A percentile compares a stretch with the other conserved stretches of the same genome.
Conservation (phyloP, 64 coral and sea anemone species). For the Platygyra sinensis region DNA sequence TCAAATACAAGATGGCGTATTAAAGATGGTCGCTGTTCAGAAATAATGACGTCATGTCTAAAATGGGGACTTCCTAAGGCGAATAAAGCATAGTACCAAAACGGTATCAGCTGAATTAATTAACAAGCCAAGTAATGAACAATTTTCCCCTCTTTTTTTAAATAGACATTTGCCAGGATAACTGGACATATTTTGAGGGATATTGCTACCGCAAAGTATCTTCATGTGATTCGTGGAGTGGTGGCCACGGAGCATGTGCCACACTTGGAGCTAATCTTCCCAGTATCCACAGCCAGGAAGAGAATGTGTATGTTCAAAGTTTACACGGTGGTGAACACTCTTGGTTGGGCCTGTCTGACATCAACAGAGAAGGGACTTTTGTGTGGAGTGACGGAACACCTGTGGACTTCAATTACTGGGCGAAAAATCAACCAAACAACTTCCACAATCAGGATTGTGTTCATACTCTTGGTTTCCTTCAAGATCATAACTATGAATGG, state of each 20-base stretch:
- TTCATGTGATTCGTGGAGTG: conserved; percentile 45
- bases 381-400: conserved; percentile 12
- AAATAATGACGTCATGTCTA: no score
- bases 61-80: no score
- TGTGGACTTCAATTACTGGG: conserved; percentile 48
- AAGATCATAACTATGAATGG: conserved; percentile 24
- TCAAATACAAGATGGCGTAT: no score
- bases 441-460: conserved; percentile 40
- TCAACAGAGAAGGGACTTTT: conserved; percentile 34
- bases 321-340: conserved; percentile 1
- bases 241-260: neutral
- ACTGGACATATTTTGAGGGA: conserved; percentile 65
- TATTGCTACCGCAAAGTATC: conserved; percentile 23
- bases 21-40: no score
- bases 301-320: conserved; percentile 65
- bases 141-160: neutral
- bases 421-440: neutral
- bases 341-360: conserved; percentile 51
- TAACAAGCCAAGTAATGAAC: no score
- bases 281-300: conserved; percentile 12
- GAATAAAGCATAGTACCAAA: no score
- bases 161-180: conserved; percentile 42
- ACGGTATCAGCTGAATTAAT: neutral
- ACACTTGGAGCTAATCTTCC: conserved; percentile 26
- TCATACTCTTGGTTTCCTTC: neutral